phyloP scores from a whole-genome alignment of 1,140 invertebrate genomes.

The Oppia nitens region DNA sequence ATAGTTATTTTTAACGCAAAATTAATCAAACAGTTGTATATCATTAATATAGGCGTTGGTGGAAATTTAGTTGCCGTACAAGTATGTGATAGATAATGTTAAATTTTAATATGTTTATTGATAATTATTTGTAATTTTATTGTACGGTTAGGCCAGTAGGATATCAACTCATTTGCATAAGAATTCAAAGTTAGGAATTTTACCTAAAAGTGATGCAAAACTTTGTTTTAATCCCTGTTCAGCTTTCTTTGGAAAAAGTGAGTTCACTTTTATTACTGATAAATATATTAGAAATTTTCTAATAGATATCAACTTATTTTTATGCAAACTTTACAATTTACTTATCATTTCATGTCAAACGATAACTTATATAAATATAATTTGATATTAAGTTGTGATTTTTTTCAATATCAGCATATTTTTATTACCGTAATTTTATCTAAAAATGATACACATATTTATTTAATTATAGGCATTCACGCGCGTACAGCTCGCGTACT shows the following conservation, averaged over 20 bases:
- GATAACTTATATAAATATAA: too few species aligned
- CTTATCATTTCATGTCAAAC: too few species aligned
- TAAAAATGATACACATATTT: not conserved
- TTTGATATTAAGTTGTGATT: too few species aligned
- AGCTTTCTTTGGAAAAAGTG: slow-evolving; percentile 22
- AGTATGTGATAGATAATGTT: slow-evolving; percentile 29
- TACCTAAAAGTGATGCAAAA: slow-evolving; percentile 22
- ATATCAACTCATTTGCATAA: slow-evolving; percentile 24
- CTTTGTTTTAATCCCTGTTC: slow-evolving; percentile 21
- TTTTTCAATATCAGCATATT: too few species aligned
- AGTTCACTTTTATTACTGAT: slow-evolving; percentile 1
- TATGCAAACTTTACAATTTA: too few species aligned
- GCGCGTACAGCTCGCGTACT: slow-evolving; percentile 55
- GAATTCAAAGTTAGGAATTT: slow-evolving; percentile 25
- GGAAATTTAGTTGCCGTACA: slow-evolving; percentile 35
- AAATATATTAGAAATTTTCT: too few species aligned
- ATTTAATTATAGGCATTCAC: slow-evolving; percentile 33
- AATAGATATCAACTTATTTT: too few species aligned
- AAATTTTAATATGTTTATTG: not conserved
- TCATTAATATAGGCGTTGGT: slow-evolving; percentile 13
- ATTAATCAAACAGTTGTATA: not conserved
- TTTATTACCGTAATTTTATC: too few species aligned
- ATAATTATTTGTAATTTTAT: not conserved
- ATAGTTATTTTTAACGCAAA: not conserved
- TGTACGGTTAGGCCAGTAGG: slow-evolving; percentile 35